Base-by-base conservation (phyloP, 53 echinoderm and acorn worm species). In the Mesocentrotus franciscanus region DNA sequence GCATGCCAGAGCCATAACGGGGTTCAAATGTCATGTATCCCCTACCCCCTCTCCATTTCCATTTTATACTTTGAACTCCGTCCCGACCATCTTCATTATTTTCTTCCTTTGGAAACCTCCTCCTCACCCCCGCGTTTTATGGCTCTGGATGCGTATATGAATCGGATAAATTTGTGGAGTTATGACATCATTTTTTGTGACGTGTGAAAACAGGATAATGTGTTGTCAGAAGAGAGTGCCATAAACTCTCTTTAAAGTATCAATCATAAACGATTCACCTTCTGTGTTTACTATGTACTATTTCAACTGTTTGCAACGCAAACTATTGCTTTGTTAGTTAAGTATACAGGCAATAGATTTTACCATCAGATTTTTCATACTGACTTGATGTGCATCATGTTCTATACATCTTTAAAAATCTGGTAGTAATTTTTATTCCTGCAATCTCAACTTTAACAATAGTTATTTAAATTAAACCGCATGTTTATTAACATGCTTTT, bases 31-130 rank as follows among this genome's bases (percentile, higher is more conserved):
- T 87, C 58, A 26, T 27, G 59, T 11, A 42, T 17, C 9, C 39
- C 30, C 75, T n/a, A n/a, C 59, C 87, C 87, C 58, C 87, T 57
- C 29, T 87, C 26, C 58, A 58, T 16, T 5, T 59, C 87, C 27
- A 87, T 57, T 13, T 87, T 59, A 87, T 87, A 12, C 24, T 87
- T 87, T 87, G 87, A 87, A 87, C 26, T 58, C 58, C 87, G 58
- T 57, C 58, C 87, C 26, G n/a, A 57, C 29, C 87, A 2, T 27
- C 12, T 9, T 58, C 27, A 57, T 58, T 27, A 10, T 24, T 55
- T 87, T 58, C 9, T 13, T 58, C 39, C 27, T 87, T 56, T 27
- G 26, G 42, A 18, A 20, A 76, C 30, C 33, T 33, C 29, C 27
- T 10, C n/a, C 56, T 26, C 81, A n/a, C 84, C 49, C 58, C 57